phyloP scores from a whole-genome alignment of 2,888 invertebrate genomes.

The Ophioninae sp. region DNA sequence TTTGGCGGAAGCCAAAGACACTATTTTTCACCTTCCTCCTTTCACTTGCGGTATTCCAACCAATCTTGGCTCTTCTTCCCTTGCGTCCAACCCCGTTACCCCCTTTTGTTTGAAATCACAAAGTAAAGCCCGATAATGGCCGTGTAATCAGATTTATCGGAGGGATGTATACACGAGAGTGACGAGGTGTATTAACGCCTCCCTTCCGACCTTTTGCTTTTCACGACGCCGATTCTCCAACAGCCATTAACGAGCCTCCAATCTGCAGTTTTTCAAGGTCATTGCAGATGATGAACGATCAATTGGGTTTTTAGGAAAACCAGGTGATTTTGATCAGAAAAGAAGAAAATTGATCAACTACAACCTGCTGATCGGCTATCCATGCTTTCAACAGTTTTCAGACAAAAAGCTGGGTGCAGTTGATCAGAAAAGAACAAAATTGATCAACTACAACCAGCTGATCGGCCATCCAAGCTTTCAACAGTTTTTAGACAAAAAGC shows the following conservation, averaged over 20 bases:
- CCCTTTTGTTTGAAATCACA: constrained; percentile 73
- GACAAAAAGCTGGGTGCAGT: too few species aligned
- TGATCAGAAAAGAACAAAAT: too few species aligned
- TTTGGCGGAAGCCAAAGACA: constrained; percentile 45
- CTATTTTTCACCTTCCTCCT: constrained; percentile 37
- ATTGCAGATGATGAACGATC: too few species aligned
- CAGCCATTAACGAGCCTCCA: constrained; percentile 35
- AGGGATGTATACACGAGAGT: constrained; percentile 64
- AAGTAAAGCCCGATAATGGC: constrained; percentile 70
- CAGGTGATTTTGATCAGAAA: too few species aligned
- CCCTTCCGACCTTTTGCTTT: constrained; percentile 43
- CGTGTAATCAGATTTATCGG: constrained; percentile 69
- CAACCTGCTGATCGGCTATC: too few species aligned
- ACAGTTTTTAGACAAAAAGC: too few species aligned
- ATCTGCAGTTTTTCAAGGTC: background rate
- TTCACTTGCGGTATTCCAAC: constrained; percentile 31
- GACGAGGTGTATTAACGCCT: constrained; percentile 63
- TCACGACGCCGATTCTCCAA: background rate
- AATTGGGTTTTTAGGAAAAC: too few species aligned
- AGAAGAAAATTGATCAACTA: too few species aligned
- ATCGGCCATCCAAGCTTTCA: too few species aligned
- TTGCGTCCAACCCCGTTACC: background rate
- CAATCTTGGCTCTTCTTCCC: constrained; percentile 4
- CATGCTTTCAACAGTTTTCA: too few species aligned
- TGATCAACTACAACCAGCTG: too few species aligned